Percentiles rank a stretch among this genome's conserved stretches.
Conservation (phyloP, 2,888 invertebrate species). For the Pteria penguin region DNA sequence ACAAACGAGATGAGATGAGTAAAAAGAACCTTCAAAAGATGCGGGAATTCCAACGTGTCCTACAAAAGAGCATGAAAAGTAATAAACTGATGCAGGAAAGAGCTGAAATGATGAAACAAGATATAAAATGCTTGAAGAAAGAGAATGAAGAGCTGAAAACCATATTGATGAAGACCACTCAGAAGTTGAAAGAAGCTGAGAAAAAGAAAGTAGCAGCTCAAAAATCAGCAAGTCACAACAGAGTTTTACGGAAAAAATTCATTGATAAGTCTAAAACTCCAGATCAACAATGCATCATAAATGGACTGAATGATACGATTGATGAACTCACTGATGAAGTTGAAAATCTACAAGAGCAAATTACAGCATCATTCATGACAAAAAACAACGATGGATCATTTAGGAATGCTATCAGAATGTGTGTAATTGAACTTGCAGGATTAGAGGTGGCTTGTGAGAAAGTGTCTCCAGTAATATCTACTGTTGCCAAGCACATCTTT, state of each 20-base stretch:
- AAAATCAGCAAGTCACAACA: background rate
- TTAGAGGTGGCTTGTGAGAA: constrained; percentile 43
- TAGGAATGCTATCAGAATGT: constrained; percentile 29
- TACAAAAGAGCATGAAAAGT: background rate
- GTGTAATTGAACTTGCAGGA: constrained; percentile 36
- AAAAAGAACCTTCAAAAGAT: background rate
- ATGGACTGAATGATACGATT: background rate
- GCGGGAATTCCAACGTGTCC: background rate
- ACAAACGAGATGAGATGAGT: background rate
- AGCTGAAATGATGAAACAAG: background rate
- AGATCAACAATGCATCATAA: background rate
- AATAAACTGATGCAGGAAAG: background rate
- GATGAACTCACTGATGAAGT: background rate
- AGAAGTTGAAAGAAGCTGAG: background rate
- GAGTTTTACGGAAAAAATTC: background rate
- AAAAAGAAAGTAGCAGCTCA: background rate
- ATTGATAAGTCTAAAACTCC: background rate
- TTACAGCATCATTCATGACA: background rate
- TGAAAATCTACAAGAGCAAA: background rate
- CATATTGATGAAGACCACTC: background rate
- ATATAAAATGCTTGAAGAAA: background rate
- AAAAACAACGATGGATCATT: constrained; percentile 32
- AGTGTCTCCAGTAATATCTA: constrained; percentile 25
- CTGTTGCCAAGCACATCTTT: constrained; percentile 31
- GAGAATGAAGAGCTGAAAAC: background rate